Evolutionary conservation across 2,888 invertebrate genomes (phyloP).

Genomic region (Chouioia cunea): DNA sequence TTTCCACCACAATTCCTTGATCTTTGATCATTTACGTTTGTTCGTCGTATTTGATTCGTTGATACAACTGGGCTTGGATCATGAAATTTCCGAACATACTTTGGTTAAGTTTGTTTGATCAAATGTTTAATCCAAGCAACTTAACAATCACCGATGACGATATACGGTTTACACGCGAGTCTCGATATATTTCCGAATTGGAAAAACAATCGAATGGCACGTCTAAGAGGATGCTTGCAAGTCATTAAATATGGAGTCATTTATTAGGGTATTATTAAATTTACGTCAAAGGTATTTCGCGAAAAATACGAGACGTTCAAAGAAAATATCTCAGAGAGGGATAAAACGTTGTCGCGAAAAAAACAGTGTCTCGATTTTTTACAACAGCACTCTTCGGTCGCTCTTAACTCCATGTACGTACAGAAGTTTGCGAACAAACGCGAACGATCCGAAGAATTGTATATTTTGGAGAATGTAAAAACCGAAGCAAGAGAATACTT

Average conservation of each 20-base stretch:
- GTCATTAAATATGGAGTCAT: constrained; percentile 90
- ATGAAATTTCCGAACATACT: constrained; percentile 79
- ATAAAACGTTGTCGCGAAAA: not conserved
- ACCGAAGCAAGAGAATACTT: constrained; percentile 12
- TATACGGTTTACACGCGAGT: constrained; percentile 82
- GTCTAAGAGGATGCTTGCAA: constrained; percentile 80
- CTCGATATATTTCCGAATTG: constrained; percentile 1
- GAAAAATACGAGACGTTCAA: constrained; percentile 4
- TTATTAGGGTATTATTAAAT: constrained; percentile 5
- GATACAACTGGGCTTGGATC: no score
- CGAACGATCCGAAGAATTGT: constrained; percentile 83
- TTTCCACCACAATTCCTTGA: not conserved
- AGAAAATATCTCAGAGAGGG: no score
- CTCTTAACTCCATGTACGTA: constrained; percentile 36
- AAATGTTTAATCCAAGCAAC: constrained; percentile 77
- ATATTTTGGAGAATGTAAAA: constrained; percentile 79
- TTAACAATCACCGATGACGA: constrained; percentile 75
- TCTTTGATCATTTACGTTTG: constrained; percentile 4
- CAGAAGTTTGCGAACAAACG: constrained; percentile 81
- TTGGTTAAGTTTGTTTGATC: constrained; percentile 86
- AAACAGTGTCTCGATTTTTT: constrained; percentile 21
- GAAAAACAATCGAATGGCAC: constrained; percentile 69
- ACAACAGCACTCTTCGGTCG: constrained; percentile 10
- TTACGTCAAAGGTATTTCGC: constrained; percentile 36
- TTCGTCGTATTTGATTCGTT: no score